These are phyloP conservation scores for Melospiza melodia DNA, from an alignment of 2,113 vertebrate genomes.

Conservation along the genomic window DNA sequence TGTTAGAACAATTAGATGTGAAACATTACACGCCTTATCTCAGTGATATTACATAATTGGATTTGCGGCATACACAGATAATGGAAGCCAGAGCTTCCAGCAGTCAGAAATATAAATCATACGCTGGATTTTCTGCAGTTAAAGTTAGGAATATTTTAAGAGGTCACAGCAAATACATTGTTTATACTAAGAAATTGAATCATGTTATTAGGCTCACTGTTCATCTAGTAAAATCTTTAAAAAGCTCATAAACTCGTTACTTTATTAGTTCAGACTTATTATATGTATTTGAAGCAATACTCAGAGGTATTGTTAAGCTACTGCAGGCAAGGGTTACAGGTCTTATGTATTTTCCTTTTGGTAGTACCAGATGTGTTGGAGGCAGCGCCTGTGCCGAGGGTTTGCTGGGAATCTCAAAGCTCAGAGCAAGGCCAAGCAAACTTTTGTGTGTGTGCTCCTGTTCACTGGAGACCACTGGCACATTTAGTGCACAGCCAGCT, in stretches of 20 bases:
- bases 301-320: conserved; percentile 77
- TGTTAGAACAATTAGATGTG: conserved; percentile 51
- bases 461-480: not conserved
- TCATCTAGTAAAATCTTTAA: conserved; percentile 80
- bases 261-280: conserved; percentile 79
- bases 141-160: conserved; percentile 43
- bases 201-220: conserved; percentile 62
- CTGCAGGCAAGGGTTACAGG: conserved; percentile 59
- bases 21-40: conserved; percentile 52
- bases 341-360: conserved; percentile 42
- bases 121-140: not conserved
- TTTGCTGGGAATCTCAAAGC: not conserved
- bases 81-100: conserved; percentile 45
- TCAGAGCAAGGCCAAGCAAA: not conserved
- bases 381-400: not conserved
- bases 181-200: conserved; percentile 68
- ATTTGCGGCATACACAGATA: not conserved
- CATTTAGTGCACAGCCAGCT: fast-evolving
- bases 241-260: conserved; percentile 76
- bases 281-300: conserved; percentile 72
- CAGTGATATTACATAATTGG: conserved; percentile 40
- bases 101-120: conserved; percentile 38
- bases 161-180: conserved; percentile 39
- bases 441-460: not conserved
- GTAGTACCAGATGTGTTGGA: conserved; percentile 5